A percentile compares a stretch with the other conserved stretches of the same genome.
These are phyloP conservation scores for Cercopithecus diana DNA, from an alignment of 2,797 vertebrate genomes.

Conservation along the genomic window DNA sequence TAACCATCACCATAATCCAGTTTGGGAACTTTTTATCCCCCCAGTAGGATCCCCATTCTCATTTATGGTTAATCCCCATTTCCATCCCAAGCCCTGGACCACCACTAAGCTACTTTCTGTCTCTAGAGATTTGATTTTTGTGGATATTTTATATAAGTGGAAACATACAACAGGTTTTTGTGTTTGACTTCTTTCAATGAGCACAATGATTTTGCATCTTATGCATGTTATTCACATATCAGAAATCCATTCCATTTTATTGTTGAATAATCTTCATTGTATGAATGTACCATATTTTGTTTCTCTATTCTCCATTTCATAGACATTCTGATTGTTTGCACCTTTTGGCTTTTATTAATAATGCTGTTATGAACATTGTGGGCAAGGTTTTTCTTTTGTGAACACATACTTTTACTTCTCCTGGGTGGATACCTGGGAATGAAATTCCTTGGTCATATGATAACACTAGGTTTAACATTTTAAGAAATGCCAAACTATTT, in stretches of 20 bases:
- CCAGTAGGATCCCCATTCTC: rapidly evolving
- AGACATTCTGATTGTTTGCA: neutral
- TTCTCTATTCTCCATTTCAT: neutral
- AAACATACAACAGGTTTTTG: neutral
- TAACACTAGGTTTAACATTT: neutral
- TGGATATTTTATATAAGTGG: neutral
- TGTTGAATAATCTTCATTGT: neutral
- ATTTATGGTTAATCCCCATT: neutral
- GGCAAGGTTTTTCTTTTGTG: neutral
- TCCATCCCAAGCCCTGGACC: neutral
- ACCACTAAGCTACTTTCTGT: neutral
- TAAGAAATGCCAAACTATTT: neutral
- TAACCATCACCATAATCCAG: neutral
- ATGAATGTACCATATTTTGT: neutral
- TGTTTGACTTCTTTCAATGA: neutral
- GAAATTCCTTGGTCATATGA: neutral
- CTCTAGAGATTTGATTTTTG: neutral
- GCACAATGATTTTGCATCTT: neutral
- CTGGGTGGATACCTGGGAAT: neutral
- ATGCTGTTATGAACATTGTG: neutral
- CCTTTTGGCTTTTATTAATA: neutral
- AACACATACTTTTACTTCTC: neutral
- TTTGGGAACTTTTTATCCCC: neutral
- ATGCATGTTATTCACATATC: neutral
- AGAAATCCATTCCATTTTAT: neutral